These are phyloP conservation scores for Nomada ruficornis DNA, from an alignment of 2,888 invertebrate species.

Conservation along the genomic window DNA sequence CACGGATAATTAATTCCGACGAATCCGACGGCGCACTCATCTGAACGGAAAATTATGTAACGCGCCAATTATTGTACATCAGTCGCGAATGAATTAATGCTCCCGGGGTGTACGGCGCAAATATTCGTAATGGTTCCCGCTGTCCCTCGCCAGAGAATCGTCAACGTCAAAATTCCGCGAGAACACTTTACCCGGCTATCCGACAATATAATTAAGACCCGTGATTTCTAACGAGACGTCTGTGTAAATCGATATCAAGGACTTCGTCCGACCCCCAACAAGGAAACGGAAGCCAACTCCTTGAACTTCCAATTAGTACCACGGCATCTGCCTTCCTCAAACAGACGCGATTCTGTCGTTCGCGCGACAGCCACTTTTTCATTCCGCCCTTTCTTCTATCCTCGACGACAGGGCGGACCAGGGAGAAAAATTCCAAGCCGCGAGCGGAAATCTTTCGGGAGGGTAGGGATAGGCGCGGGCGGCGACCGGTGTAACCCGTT, in stretches of 20 bases:
- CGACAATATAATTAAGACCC: slow-evolving; percentile 59
- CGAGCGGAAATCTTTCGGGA: not conserved
- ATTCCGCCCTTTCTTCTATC: slow-evolving; percentile 13
- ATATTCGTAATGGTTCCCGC: not conserved
- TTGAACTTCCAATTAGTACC: slow-evolving; percentile 26
- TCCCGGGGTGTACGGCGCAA: not conserved
- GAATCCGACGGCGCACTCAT: not conserved
- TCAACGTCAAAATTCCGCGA: not conserved
- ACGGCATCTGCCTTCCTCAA: slow-evolving; percentile 2
- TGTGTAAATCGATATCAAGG: slow-evolving; percentile 50
- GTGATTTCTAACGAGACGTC: slow-evolving; percentile 57
- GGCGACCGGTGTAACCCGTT: slow-evolving; percentile 64
- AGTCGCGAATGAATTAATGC: slow-evolving; percentile 16
- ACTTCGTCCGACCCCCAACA: not conserved
- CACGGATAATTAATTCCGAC: not conserved
- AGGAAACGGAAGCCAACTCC: slow-evolving; percentile 16
- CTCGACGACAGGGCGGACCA: not conserved
- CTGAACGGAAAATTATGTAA: not conserved
- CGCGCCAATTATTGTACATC: not conserved
- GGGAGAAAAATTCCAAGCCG: slow-evolving; percentile 23
- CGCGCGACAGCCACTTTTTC: slow-evolving; percentile 6
- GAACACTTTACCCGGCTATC: not conserved
- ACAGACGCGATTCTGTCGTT: slow-evolving; percentile 24
- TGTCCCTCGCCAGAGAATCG: slow-evolving; percentile 4
- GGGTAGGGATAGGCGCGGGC: slow-evolving; percentile 4